Conservation (phyloP, 2,888 invertebrate species). For the Cheiracanthium punctorium region DNA sequence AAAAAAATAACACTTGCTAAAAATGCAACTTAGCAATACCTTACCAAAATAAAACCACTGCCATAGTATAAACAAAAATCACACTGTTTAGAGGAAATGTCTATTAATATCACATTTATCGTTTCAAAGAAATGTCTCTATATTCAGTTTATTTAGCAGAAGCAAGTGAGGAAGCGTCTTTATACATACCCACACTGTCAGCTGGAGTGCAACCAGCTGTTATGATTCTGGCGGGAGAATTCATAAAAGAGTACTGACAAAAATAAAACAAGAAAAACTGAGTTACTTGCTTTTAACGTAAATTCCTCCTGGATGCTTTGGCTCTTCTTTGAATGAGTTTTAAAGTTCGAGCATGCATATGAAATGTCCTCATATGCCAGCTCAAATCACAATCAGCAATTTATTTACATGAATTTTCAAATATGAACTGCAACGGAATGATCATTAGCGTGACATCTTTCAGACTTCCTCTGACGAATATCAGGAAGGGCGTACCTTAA, state of each 20-base stretch:
- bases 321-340: not conserved
- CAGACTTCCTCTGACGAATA: slow-evolving; percentile 42
- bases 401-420: slow-evolving; percentile 17
- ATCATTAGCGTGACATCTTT: slow-evolving; percentile 49
- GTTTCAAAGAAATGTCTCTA: slow-evolving; percentile 33
- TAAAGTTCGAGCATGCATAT: not conserved
- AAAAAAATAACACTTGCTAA: not conserved
- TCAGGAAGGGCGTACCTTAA: slow-evolving; percentile 90
- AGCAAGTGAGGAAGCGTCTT: slow-evolving; percentile 37
- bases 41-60: slow-evolving; percentile 47
- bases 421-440: slow-evolving; percentile 71
- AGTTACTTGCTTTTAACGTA: not conserved
- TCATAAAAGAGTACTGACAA: not conserved
- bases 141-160: slow-evolving; percentile 29
- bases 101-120: slow-evolving; percentile 64
- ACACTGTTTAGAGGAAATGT: slow-evolving; percentile 42
- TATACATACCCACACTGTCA: slow-evolving; percentile 12
- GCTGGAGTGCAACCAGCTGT: not conserved
- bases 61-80: slow-evolving; percentile 46
- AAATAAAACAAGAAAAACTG: not conserved
- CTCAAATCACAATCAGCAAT: slow-evolving; percentile 1
- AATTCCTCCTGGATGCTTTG: slow-evolving; percentile 6
- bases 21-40: slow-evolving; percentile 6
- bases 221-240: not conserved
- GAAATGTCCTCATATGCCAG: not conserved